A percentile compares a stretch with the other conserved stretches of the same genome.
These are phyloP conservation scores for Apamea sordens DNA, from an alignment of 2,888 invertebrate species.

Conservation along the genomic window DNA sequence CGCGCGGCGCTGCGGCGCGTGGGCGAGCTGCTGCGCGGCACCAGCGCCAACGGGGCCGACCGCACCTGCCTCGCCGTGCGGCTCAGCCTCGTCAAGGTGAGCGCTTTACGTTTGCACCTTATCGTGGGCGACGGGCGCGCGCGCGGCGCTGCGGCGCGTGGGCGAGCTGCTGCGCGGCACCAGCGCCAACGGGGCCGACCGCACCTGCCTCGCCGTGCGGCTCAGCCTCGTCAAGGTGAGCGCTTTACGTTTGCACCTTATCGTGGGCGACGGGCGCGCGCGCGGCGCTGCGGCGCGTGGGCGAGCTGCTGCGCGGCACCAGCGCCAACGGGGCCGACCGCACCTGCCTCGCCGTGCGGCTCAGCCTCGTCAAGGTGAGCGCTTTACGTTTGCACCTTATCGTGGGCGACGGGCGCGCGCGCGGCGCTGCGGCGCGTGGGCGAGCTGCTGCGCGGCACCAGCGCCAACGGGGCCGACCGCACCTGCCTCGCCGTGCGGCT, in stretches of 20 bases:
- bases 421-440: too few species aligned
- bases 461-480: conserved; percentile 91
- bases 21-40: conserved; percentile 89
- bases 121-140: too few species aligned
- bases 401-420: too few species aligned
- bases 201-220: conserved; percentile 91
- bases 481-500: conserved; percentile 91
- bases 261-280: too few species aligned
- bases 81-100: conserved; percentile 91
- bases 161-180: conserved; percentile 90
- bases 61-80: conserved; percentile 91
- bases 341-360: conserved; percentile 91
- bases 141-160: too few species aligned
- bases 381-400: background rate
- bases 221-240: conserved; percentile 91
- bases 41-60: conserved; percentile 91
- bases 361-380: conserved; percentile 91
- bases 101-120: background rate
- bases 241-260: background rate
- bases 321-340: conserved; percentile 92
- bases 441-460: conserved; percentile 89
- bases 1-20: too few species aligned
- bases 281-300: too few species aligned
- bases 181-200: conserved; percentile 91
- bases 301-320: conserved; percentile 89